Evolutionary conservation across 2,797 vertebrate genomes (phyloP).

Genomic region (Yasuhikotakia modesta): DNA sequence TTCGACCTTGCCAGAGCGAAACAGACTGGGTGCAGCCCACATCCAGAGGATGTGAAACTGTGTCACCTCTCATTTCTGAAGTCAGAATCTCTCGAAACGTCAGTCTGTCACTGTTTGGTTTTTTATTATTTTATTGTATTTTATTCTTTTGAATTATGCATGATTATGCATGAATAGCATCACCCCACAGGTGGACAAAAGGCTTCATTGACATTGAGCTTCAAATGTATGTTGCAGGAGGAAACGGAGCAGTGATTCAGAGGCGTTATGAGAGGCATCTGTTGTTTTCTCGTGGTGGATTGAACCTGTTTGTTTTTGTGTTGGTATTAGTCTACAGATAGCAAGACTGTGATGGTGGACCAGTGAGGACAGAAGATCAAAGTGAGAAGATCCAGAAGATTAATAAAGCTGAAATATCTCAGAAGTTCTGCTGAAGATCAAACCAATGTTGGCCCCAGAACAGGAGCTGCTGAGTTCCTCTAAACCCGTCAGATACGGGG

Average conservation of each 20-base stretch:
- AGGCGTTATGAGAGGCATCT: not conserved
- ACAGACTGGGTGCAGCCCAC: slow-evolving; percentile 12
- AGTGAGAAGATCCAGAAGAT: slow-evolving; percentile 13
- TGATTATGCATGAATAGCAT: not conserved
- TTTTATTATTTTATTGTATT: not conserved
- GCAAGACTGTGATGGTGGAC: slow-evolving; percentile 47
- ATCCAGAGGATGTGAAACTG: slow-evolving; percentile 34
- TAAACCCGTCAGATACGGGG: slow-evolving; percentile 76
- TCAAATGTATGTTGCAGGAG: not conserved
- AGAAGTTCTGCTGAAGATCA: slow-evolving; percentile 7
- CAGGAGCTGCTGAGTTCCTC: slow-evolving; percentile 73
- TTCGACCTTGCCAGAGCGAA: slow-evolving; percentile 23
- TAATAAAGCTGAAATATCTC: not conserved
- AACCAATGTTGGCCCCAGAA: slow-evolving; percentile 68
- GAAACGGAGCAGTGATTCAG: not conserved
- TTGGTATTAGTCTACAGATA: slow-evolving; percentile 53
- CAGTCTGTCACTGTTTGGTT: not conserved
- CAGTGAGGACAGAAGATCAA: slow-evolving; percentile 56
- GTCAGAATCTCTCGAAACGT: not conserved
- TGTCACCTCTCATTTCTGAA: not conserved
- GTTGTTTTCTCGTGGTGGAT: not conserved
- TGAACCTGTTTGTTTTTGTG: slow-evolving; percentile 28
- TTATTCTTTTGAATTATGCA: not conserved
- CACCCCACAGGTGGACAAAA: not conserved
- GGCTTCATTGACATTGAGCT: not conserved